Conservation (phyloP, 1,140 invertebrate species). For the Theocolax elegans region DNA sequence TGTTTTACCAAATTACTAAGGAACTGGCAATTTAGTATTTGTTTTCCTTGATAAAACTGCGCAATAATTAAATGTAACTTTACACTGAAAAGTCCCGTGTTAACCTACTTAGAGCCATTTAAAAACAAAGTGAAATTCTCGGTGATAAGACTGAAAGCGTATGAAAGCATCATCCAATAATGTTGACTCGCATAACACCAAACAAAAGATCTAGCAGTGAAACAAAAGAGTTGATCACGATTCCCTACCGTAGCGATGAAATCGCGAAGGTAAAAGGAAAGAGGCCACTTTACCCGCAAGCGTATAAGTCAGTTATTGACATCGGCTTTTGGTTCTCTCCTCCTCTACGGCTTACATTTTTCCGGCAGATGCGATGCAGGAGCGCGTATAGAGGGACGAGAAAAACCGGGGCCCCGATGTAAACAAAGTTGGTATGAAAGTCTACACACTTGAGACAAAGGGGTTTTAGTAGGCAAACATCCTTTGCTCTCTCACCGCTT, state of each 20-base stretch:
- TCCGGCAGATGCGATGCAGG: not conserved
- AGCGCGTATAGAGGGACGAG: not conserved
- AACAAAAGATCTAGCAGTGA: conserved; percentile 6
- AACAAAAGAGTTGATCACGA: conserved; percentile 17
- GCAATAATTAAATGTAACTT: no score
- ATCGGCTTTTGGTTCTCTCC: conserved; percentile 1
- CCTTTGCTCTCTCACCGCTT: not conserved
- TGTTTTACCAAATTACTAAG: no score
- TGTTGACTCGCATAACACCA: not conserved
- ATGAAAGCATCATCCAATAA: no score
- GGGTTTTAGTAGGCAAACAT: conserved; percentile 17
- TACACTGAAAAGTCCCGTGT: no score
- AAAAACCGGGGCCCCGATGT: not conserved
- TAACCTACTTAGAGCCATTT: no score
- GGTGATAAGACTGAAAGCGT: no score
- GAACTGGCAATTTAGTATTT: no score
- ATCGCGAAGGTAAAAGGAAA: not conserved
- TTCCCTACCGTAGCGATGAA: not conserved
- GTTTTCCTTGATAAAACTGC: no score
- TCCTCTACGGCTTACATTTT: conserved; percentile 2
- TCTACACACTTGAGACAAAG: conserved; percentile 34
- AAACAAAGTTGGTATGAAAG: conserved; percentile 28
- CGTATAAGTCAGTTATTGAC: conserved; percentile 24
- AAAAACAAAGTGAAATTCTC: no score
- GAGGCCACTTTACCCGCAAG: not conserved